phyloP scores from a whole-genome alignment of 2,797 vertebrate species.

The Aldrovandia affinis region DNA sequence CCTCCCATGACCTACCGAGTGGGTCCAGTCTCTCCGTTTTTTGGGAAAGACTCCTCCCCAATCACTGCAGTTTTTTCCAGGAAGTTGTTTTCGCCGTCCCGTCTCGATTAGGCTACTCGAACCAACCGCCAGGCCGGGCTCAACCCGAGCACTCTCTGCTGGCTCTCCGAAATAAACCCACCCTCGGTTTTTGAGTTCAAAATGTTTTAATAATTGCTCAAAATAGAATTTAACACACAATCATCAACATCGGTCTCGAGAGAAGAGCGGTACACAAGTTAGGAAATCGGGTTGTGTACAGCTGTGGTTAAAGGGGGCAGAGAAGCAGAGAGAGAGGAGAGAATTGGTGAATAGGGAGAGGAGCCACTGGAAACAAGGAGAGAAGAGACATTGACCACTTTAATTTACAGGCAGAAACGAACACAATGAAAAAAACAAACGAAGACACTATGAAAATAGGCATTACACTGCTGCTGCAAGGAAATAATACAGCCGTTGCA shows the following conservation, averaged over 20 bases:
- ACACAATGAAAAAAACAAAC: no score
- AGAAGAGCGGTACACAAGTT: slow-evolving; percentile 57
- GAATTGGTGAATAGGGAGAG: slow-evolving; percentile 21
- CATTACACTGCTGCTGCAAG: slow-evolving; percentile 39
- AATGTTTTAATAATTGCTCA: slow-evolving; percentile 83
- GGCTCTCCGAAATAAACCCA: background rate
- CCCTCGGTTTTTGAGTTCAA: slow-evolving; percentile 63
- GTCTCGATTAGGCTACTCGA: no score
- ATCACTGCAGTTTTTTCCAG: no score
- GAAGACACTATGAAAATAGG: slow-evolving; percentile 52
- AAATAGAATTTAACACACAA: slow-evolving; percentile 83
- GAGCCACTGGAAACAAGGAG: slow-evolving; percentile 27
- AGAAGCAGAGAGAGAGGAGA: slow-evolving; percentile 53
- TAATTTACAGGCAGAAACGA: slow-evolving; percentile 62
- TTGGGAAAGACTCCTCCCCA: no score
- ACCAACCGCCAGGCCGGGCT: no score
- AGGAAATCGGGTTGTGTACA: slow-evolving; percentile 65
- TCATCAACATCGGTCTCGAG: slow-evolving; percentile 64
- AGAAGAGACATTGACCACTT: slow-evolving; percentile 64
- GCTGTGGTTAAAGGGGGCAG: slow-evolving; percentile 57
- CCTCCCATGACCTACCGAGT: no score
- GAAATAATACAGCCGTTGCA: background rate
- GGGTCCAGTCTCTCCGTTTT: no score
- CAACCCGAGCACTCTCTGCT: no score
- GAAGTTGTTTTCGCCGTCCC: no score